These are phyloP conservation scores for Chironomus striatipennis DNA, from an alignment of 1,140 invertebrate species.

Conservation along the genomic window DNA sequence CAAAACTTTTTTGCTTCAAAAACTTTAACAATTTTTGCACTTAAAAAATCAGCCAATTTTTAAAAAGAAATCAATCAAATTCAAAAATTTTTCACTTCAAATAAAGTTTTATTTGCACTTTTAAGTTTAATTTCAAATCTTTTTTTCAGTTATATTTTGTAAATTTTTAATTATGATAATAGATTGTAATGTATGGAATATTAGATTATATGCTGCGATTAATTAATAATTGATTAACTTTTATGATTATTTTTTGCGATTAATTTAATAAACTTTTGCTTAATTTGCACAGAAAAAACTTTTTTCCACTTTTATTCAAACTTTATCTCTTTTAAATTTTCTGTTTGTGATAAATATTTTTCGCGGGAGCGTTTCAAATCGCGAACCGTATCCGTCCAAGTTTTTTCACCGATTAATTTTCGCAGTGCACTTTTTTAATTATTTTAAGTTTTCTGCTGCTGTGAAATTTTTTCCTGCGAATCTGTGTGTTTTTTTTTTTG, in stretches of 20 bases:
- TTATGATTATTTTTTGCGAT: neutral
- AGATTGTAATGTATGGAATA: no score
- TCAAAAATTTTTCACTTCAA: no score
- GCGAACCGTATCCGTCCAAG: constrained; percentile 10
- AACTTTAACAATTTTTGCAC: no score
- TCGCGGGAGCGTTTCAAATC: neutral
- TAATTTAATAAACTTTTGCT: neutral
- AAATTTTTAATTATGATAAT: no score
- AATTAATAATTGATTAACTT: neutral
- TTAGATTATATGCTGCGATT: no score
- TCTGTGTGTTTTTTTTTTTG: neutral
- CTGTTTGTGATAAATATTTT: neutral
- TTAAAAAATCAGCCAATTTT: no score
- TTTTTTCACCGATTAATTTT: constrained; percentile 9
- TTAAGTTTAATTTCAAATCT: no score
- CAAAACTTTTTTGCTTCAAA: no score
- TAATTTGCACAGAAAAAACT: neutral
- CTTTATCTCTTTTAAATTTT: neutral
- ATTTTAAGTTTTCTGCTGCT: neutral
- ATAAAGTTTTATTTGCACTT: no score
- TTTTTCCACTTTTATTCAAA: neutral
- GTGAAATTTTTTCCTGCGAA: neutral
- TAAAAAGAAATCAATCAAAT: no score
- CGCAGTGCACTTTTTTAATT: constrained; percentile 1
- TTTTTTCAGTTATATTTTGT: no score